Evolutionary conservation across 2,797 vertebrate genomes (phyloP), one percentile per base, ranked within the genome.

Genomic region (Triplophysa yarkandensis): DNA sequence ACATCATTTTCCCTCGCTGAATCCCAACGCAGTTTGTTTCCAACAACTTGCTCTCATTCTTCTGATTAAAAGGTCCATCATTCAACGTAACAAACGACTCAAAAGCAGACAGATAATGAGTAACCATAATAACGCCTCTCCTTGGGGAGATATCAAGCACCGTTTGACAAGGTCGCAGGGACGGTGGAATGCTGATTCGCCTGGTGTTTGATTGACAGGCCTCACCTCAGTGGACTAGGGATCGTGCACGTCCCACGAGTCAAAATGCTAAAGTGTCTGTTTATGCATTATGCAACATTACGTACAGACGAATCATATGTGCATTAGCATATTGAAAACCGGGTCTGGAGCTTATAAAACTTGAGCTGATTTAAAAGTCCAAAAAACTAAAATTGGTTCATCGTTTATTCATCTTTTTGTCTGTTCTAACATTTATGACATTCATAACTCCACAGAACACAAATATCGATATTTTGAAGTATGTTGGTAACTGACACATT

Each of bases 141-240:
- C 21, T 27, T 13, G 46, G 63, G 58, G 58, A 82, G 70, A 76
- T 65, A 77, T 57, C 16, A 60, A 68, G 32, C 52, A 57, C 71
- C 55, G 57, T 34, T 65, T 25, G 28, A 70, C 74, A 83, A 80
- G 83, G 84, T 71, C 79, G 81, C 74, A 72, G 79, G 83, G 65
- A 41, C 72, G 66, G 75, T 82, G 84, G 82, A 79, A 79, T 71
- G 82, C 75, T 82, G 85, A 87, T 86, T 86, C 82, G 78, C 79
- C 76, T 2, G 44, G 67, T 71, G 80, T 81, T 62, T 87, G 85
- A 91, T 83, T 87, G 87, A 87, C 88, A 87, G 77, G n/a, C 21
- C 74, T 85, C 83, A 82, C 77, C 87, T 61, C 83, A 76, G 81
- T 76, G 79, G 75, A 84, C 76, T 77, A 43, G 2, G 39, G 28